phyloP scores from a whole-genome alignment of 2,113 vertebrate species.

The Prionailurus viverrinus region DNA sequence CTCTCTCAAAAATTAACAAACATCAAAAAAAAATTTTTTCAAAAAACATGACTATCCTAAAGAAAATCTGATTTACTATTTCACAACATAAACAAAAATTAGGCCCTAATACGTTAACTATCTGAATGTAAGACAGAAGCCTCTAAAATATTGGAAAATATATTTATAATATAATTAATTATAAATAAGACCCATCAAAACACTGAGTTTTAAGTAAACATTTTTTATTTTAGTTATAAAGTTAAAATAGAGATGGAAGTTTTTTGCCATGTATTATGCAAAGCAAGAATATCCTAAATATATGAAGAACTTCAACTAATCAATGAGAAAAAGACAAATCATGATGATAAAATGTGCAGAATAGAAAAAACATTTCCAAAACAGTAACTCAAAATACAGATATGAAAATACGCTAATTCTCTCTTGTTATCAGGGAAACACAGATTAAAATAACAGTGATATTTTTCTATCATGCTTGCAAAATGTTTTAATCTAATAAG shows the following conservation, averaged over 20 bases:
- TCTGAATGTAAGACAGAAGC: not conserved
- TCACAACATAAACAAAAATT: not conserved
- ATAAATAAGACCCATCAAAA: not conserved
- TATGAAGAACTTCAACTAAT: not conserved
- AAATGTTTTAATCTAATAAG: not conserved
- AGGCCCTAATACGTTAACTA: not conserved
- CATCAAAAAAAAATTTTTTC: no score
- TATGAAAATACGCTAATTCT: not conserved
- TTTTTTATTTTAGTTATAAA: slow-evolving; percentile 35
- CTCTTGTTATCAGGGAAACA: not conserved
- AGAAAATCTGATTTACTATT: slow-evolving; percentile 36
- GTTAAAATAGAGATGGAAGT: not conserved
- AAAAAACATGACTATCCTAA: not conserved
- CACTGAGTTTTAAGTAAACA: not conserved
- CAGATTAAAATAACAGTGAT: not conserved
- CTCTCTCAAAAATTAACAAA: no score
- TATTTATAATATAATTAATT: not conserved
- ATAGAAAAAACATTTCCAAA: slow-evolving; percentile 36
- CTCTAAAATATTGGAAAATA: slow-evolving; percentile 4
- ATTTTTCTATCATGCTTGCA: not conserved
- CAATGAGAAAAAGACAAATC: not conserved
- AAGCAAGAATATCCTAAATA: not conserved
- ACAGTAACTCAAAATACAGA: not conserved
- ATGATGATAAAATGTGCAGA: not conserved
- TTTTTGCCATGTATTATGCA: not conserved